Percentiles rank a stretch among this genome's conserved stretches.
These are phyloP conservation scores for Diachasmimorpha longicaudata DNA, from an alignment of 1,140 invertebrate genomes.

Conservation along the genomic window DNA sequence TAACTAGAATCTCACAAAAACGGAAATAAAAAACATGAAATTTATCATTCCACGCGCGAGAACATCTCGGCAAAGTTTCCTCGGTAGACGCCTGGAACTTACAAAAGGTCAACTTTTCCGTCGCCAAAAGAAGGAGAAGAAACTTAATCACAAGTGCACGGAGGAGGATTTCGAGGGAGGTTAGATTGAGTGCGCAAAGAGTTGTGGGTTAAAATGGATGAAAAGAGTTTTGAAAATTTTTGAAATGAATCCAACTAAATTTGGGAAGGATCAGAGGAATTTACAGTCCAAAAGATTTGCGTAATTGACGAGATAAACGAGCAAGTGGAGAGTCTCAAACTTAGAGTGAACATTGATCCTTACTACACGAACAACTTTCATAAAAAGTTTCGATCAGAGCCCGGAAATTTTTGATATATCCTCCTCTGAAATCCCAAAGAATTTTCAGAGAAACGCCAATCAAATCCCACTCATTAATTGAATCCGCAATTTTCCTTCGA, in stretches of 20 bases:
- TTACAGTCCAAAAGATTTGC: background rate
- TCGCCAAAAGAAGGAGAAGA: constrained; percentile 4
- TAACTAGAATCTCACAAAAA: background rate
- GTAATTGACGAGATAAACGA: background rate
- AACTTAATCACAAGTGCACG: constrained; percentile 22
- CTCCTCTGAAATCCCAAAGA: too few species aligned
- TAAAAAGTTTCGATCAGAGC: too few species aligned
- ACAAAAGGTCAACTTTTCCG: constrained; percentile 22
- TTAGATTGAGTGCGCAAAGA: background rate
- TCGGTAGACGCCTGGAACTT: background rate
- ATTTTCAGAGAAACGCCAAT: too few species aligned
- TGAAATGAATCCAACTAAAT: background rate
- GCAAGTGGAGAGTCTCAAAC: background rate
- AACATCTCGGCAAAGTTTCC: constrained; percentile 20
- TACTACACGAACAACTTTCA: too few species aligned
- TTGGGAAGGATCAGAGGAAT: background rate
- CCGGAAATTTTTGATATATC: too few species aligned
- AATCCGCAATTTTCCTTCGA: too few species aligned
- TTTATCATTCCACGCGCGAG: constrained; percentile 28
- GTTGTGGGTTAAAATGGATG: background rate
- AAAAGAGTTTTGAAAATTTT: background rate
- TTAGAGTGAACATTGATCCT: background rate
- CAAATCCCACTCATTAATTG: too few species aligned
- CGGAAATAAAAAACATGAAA: background rate
- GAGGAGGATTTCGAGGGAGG: background rate